Conservation (phyloP, 1,140 invertebrate species). For the Lordiphosa clarofinis region DNA sequence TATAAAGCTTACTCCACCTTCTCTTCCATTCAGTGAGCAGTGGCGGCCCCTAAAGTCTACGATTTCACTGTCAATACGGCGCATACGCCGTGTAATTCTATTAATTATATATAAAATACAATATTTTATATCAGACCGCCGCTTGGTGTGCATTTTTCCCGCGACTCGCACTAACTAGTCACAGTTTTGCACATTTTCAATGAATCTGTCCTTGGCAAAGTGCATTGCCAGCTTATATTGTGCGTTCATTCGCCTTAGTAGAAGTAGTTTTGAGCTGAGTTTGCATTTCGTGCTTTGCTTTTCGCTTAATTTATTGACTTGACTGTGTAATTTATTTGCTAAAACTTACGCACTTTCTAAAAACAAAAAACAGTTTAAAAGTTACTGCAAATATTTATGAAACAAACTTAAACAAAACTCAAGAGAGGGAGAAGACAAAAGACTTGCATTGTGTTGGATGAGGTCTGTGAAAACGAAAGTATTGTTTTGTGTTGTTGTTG, state of each 20-base stretch:
- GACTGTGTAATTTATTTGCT: slow-evolving; percentile 69
- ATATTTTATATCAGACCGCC: slow-evolving; percentile 2
- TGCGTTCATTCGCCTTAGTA: slow-evolving; percentile 45
- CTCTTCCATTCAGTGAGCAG: background rate
- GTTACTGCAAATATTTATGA: slow-evolving; percentile 63
- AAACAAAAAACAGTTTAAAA: slow-evolving; percentile 21
- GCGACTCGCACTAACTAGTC: slow-evolving; percentile 10
- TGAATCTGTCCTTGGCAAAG: slow-evolving; percentile 79
- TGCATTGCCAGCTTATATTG: slow-evolving; percentile 67
- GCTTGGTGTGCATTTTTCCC: slow-evolving; percentile 8
- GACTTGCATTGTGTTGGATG: slow-evolving; percentile 51
- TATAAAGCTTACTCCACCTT: slow-evolving; percentile 11
- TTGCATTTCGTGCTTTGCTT: slow-evolving; percentile 20
- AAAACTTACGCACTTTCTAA: slow-evolving; percentile 70
- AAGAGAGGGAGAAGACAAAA: slow-evolving; percentile 39
- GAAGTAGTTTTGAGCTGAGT: slow-evolving; percentile 19
- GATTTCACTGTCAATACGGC: slow-evolving; percentile 76
- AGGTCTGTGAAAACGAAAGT: slow-evolving; percentile 65
- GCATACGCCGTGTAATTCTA: slow-evolving; percentile 61
- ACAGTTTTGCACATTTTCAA: slow-evolving; percentile 63
- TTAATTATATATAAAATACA: slow-evolving; percentile 52
- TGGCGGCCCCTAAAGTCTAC: slow-evolving; percentile 26
- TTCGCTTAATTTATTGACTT: slow-evolving; percentile 73
- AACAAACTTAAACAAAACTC: slow-evolving; percentile 56
- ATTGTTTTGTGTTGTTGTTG: slow-evolving; percentile 33